Conservation (phyloP, 2,113 vertebrate genomes). For the Sinosuthora webbiana region DNA sequence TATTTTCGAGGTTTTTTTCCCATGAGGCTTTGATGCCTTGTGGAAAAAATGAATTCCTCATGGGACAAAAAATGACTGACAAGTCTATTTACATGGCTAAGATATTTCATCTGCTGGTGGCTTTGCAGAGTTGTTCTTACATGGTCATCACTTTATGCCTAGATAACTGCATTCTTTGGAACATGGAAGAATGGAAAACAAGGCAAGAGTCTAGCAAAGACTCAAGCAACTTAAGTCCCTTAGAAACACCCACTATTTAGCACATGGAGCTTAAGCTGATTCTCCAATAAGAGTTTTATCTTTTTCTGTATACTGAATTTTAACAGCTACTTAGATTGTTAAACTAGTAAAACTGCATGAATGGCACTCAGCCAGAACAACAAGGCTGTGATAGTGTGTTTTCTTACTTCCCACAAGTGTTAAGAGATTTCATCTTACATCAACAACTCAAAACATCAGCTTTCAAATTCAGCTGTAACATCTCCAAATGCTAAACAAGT, state of each 20-base stretch:
- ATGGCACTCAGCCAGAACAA: background rate
- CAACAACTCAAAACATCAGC: background rate
- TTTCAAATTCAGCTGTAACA: background rate
- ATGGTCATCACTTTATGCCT: background rate
- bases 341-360: background rate
- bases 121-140: background rate
- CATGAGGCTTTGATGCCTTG: fast-evolving
- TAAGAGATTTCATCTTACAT: background rate
- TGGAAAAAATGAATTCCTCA: background rate
- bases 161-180: background rate
- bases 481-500: background rate
- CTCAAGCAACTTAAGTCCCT: background rate
- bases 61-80: background rate
- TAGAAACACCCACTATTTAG: background rate
- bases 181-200: background rate
- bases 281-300: background rate
- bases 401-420: background rate
- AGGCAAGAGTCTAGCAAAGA: fast-evolving
- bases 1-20: background rate
- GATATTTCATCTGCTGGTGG: background rate
- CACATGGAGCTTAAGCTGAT: background rate
- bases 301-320: background rate
- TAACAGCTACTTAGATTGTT: background rate
- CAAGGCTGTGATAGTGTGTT: background rate
- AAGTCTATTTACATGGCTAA: background rate